A percentile compares a stretch with the other conserved stretches of the same genome.
Evolutionary conservation across 1,140 invertebrate species (phyloP).

Genomic region (Drosophila bipectinata): DNA sequence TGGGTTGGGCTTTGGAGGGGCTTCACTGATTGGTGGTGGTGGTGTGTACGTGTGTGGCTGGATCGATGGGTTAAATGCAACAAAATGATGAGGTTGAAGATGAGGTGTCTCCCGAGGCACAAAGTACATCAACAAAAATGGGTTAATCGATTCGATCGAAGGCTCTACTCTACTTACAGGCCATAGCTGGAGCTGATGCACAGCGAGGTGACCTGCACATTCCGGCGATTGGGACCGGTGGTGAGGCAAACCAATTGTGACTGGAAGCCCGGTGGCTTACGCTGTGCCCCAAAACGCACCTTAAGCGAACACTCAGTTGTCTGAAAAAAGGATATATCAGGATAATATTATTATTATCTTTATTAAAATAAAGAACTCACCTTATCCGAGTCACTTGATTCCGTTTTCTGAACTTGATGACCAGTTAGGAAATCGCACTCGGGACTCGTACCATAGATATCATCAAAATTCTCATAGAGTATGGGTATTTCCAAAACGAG

Average conservation of each 20-base stretch:
- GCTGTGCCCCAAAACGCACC: constrained; percentile 90
- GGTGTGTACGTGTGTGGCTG: constrained; percentile 57
- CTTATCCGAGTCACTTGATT: constrained; percentile 86
- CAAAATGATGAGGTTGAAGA: constrained; percentile 7
- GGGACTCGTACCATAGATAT: constrained; percentile 91
- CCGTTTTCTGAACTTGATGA: constrained; percentile 86
- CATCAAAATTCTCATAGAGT: constrained; percentile 92
- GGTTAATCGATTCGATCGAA: not conserved
- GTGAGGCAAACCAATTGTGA: constrained; percentile 97
- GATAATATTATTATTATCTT: too few species aligned
- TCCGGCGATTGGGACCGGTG: constrained; percentile 90
- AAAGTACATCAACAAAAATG: not conserved
- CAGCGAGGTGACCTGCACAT: constrained; percentile 94
- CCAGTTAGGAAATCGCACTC: constrained; percentile 89
- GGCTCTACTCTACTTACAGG: constrained; percentile 90
- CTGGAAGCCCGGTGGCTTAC: constrained; percentile 96
- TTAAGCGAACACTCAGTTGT: constrained; percentile 86
- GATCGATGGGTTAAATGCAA: constrained; percentile 26
- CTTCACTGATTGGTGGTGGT: constrained; percentile 25
- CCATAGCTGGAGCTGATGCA: constrained; percentile 98
- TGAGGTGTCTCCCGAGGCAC: constrained; percentile 16
- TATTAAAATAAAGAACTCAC: constrained; percentile 49
- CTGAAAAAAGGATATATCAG: not conserved
- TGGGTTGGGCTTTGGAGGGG: constrained; percentile 11
- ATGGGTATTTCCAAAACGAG: constrained; percentile 95